Evolutionary conservation across 92 coral and sea anemone species (phyloP).

Genomic region (Parazoanthus atlanticus): DNA sequence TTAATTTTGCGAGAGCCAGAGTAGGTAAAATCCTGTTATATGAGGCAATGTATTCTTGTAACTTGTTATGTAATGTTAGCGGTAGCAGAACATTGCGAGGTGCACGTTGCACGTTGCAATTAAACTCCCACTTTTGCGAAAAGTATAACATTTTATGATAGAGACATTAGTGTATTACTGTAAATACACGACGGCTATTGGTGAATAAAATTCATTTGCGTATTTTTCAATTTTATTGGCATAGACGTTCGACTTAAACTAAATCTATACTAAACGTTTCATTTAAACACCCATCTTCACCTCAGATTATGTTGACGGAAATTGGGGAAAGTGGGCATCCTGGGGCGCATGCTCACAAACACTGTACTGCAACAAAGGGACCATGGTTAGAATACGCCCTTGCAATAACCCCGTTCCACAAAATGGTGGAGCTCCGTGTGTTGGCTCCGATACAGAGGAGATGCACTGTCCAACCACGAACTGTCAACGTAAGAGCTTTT

Average conservation of each 20-base stretch:
- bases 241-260: too few relatives aligned
- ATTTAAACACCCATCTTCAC: background rate
- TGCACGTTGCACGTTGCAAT: too few relatives aligned
- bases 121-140: too few relatives aligned
- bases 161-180: too few relatives aligned
- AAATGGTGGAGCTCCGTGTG: slow-evolving; percentile 74
- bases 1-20: too few relatives aligned
- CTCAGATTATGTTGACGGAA: slow-evolving; percentile 71
- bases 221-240: too few relatives aligned
- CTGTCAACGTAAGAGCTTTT: slow-evolving; percentile 63
- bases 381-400: slow-evolving; percentile 54
- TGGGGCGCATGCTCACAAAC: slow-evolving; percentile 74
- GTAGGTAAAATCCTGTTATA: too few relatives aligned
- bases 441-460: slow-evolving; percentile 62
- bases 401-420: slow-evolving; percentile 75
- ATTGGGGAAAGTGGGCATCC: slow-evolving; percentile 76
- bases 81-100: too few relatives aligned
- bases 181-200: background rate
- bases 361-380: slow-evolving; percentile 70
- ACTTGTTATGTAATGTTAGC: too few relatives aligned
- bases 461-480: slow-evolving; percentile 69
- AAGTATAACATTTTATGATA: too few relatives aligned
- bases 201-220: background rate
- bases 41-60: too few relatives aligned
- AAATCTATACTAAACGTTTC: background rate